Base-by-base conservation (phyloP, 2,797 vertebrate species). In the Zalophus californianus region DNA sequence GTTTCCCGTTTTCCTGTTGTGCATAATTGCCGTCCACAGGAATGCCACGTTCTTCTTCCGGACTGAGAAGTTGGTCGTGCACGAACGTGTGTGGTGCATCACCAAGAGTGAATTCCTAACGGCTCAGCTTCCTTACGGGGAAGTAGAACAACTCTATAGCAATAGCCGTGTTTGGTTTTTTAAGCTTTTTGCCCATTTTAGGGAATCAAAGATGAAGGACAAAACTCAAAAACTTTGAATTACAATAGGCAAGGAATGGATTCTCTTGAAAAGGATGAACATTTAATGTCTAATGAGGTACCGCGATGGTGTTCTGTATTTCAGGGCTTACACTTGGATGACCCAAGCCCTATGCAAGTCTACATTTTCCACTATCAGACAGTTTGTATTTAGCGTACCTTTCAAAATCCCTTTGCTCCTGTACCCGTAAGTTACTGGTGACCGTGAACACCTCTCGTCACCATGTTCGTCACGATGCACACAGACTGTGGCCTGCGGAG, bases 261-360 rank as follows among this genome's bases (percentile, higher is more conserved):
- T 5, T n/a, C 23, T 50, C 41, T 50, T 70, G 29, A 23, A 9
- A 27, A 15, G 0, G 8, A n/a, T 50, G 12, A 15, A 5, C 27
- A 4, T 32, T 18, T 3, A 0, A 5, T 16, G 60, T 50, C 41
- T 29, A 7, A 8, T 2, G 11, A 18, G 6, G 5, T 29, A 0
- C 7, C 12, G 2, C 3, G 13, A 2, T 7, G 16, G n/a, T 54
- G 8, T 20, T 32, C 0, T 0, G 0, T 11, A 11, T 54, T 29
- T 18, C 2, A 21, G 29, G 29, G 16, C 32, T 77, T 12, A 14
- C 1, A 5, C 20, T 82, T n/a, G 15, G 66, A 15, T 35, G 13
- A n/a, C 4, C 13, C 44, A 25, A 29, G 44, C 29, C n/a, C n/a
- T 21, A 15, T 0, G 2, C 13, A 13, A n/a, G 9, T 41, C 23